Conservation (phyloP, 2,113 vertebrate species). For the Todiramphus chloris region DNA sequence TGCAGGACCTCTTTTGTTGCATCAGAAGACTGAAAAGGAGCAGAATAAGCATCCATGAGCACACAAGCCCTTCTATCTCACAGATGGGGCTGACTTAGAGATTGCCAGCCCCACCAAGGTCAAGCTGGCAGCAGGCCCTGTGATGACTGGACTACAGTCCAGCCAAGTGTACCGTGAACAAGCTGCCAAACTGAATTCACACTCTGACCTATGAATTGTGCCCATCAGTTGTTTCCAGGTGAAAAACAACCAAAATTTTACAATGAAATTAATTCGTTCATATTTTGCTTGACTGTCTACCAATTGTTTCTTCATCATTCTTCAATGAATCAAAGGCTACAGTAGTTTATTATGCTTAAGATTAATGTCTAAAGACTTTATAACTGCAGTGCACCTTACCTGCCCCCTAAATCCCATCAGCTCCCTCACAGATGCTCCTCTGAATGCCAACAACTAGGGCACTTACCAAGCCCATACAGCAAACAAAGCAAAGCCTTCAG, state of each 20-base stretch:
- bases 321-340: background rate
- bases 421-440: background rate
- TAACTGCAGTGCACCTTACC: background rate
- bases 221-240: background rate
- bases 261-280: rapidly evolving
- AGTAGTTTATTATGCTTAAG: background rate
- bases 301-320: rapidly evolving
- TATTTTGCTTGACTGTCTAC: background rate
- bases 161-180: background rate
- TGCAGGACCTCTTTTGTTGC: background rate
- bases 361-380: background rate
- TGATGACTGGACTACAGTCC: background rate
- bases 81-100: background rate
- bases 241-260: background rate
- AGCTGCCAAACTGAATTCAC: slow-evolving; percentile 10
- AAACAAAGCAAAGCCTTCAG: background rate
- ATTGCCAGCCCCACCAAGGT: background rate
- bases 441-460: background rate
- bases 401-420: background rate
- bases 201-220: background rate
- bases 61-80: background rate
- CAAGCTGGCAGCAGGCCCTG: background rate
- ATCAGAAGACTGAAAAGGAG: background rate
- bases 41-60: background rate
- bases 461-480: background rate